Base-by-base conservation (phyloP, 1,140 invertebrate genomes). In the Helicoverpa armigera region DNA sequence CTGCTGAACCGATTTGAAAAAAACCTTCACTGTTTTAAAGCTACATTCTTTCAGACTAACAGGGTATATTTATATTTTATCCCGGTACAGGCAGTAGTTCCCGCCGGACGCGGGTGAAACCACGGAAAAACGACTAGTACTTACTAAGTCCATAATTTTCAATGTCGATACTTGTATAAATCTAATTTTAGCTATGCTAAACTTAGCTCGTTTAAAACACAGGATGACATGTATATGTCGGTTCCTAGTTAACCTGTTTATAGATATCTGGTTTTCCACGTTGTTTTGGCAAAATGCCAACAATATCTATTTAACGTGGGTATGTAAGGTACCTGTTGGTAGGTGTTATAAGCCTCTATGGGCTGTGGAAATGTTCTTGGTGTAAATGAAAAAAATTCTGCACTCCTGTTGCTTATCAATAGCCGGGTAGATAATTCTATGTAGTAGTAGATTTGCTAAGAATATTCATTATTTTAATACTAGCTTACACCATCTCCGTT, bases 181-280 rank as follows among this genome's bases (percentile, higher is more conserved):
- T 43, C 61, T 65, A 61, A 29, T 29, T 61, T 61, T 61, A 61
- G 3, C 58, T n/a, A 65, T 43, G 54, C 16, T 31, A 53, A 53
- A 73, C 18, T 43, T 73, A 56, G 29, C 29, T 16, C 18, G 2
- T 58, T 11, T 43, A 48, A 73, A 56, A 50, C 35, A 48, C 56
- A 63, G 51, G 50, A 35, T 76, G 56, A 76, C 73, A 61, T 63
- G 29, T 63, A 29, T 51, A 51, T 61, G 29, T 61, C 73, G 48
- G 31, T 76, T 76, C 58, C 58, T 76, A 50, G 43, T 51, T 60
- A 60, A 51, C 70, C 23, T 58, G 70, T 73, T 51, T 76, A 58
- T 16, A 48, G 16, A 61, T 48, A 35, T 61, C 13, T 29, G 18
- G 18, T 31, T 51, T 61, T 72, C 50, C 50, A 63, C 16, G 48